Base-by-base conservation (phyloP, 2,797 vertebrate genomes). In the Antennarius maculatus region DNA sequence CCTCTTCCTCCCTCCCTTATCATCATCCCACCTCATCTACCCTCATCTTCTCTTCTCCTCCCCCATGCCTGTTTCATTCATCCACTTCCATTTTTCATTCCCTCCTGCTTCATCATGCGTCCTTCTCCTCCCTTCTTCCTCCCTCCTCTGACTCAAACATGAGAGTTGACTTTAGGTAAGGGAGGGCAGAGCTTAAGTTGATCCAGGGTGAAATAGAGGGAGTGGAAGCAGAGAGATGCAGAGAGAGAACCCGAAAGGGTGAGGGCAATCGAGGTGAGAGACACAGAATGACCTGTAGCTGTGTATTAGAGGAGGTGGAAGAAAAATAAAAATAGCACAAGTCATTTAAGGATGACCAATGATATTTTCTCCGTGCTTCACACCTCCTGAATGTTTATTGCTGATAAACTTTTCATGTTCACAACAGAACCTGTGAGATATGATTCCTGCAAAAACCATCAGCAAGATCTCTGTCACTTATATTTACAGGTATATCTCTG, bases 351-450 rank as follows among this genome's bases (percentile, higher is more conserved):
- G 77, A 80, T 66, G 81, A 86, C 79, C 85, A 63, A 66, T 75
- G 54, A 79, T 85, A 73, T 76, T 73, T 80, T 78, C 60, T 59
- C 61, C 60, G 69, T 42, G 57, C 68, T 73, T 80, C 60, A 13
- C 77, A 81, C 71, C 64, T 70, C 69, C 75, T 82, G 57, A 85
- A 70, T 87, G 86, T 83, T 87, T 84, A 72, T 71, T 58, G 78
- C 83, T 85, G 88, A 90, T 90, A 88, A 89, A 86, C 59, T 68
- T 71, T 81, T 79, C 86, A 69, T 55, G 49, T 86, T 75, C 84
- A 82, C 86, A 87, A 87, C 85, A 84, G 85, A 85, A 74, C 61
- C 61, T 7, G 16, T 63, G 69, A 79, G 86, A 89, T 87, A 80
- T 86, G 54, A 27, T 72, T 61, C 7, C 81, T 77, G 86, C 71